Percentiles rank a stretch among this genome's conserved stretches.
Conservation (phyloP, 1,140 invertebrate genomes). For the Dendrolimus kikuchii region DNA sequence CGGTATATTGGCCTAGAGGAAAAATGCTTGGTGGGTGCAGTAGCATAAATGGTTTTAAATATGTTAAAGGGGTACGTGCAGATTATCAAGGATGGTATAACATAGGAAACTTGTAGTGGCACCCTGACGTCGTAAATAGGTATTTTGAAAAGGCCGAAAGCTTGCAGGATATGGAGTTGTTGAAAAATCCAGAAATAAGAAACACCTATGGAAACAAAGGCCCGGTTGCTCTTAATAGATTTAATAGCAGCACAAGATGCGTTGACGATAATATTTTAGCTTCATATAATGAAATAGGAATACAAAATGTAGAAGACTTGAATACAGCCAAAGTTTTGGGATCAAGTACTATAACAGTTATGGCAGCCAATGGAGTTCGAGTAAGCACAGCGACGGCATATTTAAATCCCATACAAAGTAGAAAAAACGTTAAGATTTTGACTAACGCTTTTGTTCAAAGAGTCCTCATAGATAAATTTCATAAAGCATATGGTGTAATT, state of each 20-base stretch:
- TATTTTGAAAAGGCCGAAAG: conserved; percentile 39
- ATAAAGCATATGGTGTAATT: no score
- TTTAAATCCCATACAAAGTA: no score
- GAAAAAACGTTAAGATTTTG: no score
- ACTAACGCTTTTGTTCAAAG: no score
- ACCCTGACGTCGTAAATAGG: conserved; percentile 52
- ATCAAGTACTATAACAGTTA: conserved; percentile 36
- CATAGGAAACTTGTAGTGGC: conserved; percentile 76
- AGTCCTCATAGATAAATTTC: no score
- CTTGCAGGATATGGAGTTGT: conserved; percentile 25
- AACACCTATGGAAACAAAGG: conserved; percentile 31
- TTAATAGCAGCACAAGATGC: conserved; percentile 24
- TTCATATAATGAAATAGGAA: conserved; percentile 37
- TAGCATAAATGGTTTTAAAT: conserved; percentile 85
- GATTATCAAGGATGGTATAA: conserved; percentile 79
- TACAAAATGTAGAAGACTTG: conserved; percentile 33
- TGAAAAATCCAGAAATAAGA: conserved; percentile 15
- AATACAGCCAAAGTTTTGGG: conserved; percentile 46
- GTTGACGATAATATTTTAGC: conserved; percentile 45
- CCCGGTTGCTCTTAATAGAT: conserved; percentile 29
- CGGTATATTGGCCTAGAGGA: conserved; percentile 76
- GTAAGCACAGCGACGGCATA: no score
- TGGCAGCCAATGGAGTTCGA: conserved; percentile 10
- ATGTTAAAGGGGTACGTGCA: conserved; percentile 76
- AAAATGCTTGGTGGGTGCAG: conserved; percentile 83